These are phyloP conservation scores for Coregonus suidteri DNA, from an alignment of 2,797 vertebrate genomes.

Conservation along the genomic window DNA sequence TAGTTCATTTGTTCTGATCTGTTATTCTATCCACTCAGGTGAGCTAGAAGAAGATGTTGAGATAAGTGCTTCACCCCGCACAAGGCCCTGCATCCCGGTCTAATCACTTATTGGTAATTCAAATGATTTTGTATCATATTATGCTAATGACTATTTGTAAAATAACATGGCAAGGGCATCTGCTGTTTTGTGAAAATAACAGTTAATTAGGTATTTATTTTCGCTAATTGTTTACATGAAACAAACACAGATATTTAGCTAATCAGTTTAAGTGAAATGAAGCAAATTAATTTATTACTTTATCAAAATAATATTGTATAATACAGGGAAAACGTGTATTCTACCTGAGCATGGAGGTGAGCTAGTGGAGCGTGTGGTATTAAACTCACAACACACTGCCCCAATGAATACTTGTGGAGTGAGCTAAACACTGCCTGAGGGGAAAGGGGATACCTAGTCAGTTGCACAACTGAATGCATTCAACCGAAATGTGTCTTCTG, in stretches of 20 bases:
- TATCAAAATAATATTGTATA: not conserved
- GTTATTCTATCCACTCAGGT: no score
- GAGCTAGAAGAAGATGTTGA: no score
- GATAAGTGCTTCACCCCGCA: no score
- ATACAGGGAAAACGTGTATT: not conserved
- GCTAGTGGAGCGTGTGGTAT: not conserved
- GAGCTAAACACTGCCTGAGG: not conserved
- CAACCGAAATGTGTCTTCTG: not conserved
- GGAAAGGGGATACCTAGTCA: not conserved
- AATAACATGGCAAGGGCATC: not conserved
- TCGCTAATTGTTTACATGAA: not conserved
- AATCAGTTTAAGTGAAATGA: not conserved
- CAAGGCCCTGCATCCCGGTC: no score
- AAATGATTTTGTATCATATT: not conserved
- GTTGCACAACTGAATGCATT: no score
- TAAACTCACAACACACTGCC: not conserved
- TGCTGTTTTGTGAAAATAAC: not conserved
- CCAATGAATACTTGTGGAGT: not conserved
- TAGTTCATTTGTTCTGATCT: no score
- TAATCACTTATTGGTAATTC: no score
- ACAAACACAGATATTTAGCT: not conserved
- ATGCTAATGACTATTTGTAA: not conserved
- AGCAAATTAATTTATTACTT: not conserved
- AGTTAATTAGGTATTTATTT: not conserved
- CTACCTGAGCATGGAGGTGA: not conserved